Conservation (phyloP, 2,797 vertebrate species). For the Pyrocephalus nanus region DNA sequence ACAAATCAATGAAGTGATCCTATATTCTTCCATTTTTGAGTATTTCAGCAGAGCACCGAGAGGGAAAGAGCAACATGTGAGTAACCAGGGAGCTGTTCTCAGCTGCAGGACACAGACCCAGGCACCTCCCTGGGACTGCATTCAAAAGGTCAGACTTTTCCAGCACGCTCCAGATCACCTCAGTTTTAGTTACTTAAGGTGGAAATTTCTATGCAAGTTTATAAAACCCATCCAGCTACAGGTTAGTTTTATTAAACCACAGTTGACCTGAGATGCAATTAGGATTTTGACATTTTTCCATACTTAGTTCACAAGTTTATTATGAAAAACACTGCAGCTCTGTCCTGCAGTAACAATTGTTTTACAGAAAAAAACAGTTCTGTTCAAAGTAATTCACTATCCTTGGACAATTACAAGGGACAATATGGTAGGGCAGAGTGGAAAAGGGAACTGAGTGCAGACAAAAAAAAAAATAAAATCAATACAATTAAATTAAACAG, state of each 20-base stretch:
- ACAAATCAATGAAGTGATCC: background rate
- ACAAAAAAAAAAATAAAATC: slow-evolving; percentile 73
- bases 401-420: slow-evolving; percentile 78
- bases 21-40: background rate
- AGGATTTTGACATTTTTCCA: slow-evolving; percentile 79
- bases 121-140: background rate
- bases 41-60: slow-evolving; percentile 14
- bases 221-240: slow-evolving; percentile 64
- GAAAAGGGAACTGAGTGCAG: slow-evolving; percentile 82
- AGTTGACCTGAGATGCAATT: slow-evolving; percentile 79
- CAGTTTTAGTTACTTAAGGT: slow-evolving; percentile 14
- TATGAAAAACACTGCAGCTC: slow-evolving; percentile 82
- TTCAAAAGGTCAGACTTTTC: background rate
- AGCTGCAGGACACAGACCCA: background rate
- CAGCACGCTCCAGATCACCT: background rate
- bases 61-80: background rate
- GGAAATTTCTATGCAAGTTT: slow-evolving; percentile 54
- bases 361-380: slow-evolving; percentile 82
- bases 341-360: slow-evolving; percentile 78
- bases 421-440: slow-evolving; percentile 71
- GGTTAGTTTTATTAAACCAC: slow-evolving; percentile 73
- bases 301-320: slow-evolving; percentile 86
- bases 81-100: background rate
- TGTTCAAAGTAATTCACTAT: slow-evolving; percentile 81
- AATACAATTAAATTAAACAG: slow-evolving; percentile 84